Conservation (phyloP, 2,888 invertebrate genomes). For the Microplitis deprimator region DNA sequence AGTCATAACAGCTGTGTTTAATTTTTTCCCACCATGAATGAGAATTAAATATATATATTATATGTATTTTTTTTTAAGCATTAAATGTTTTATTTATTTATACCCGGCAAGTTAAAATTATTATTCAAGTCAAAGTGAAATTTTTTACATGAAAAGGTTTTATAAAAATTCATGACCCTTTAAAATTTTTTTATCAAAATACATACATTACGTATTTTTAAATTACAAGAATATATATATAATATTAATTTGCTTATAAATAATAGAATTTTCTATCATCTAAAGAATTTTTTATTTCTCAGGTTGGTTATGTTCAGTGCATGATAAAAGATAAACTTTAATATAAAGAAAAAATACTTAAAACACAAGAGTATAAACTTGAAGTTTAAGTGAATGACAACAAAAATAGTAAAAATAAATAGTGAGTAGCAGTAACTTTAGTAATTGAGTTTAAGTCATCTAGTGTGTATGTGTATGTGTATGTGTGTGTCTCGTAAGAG, state of each 20-base stretch:
- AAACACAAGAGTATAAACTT: slow-evolving; percentile 40
- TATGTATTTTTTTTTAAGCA: not conserved
- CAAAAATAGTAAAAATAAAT: slow-evolving; percentile 37
- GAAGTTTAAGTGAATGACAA: slow-evolving; percentile 35
- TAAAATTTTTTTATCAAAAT: not conserved
- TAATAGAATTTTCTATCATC: no score
- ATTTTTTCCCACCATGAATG: not conserved
- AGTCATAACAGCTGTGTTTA: not conserved
- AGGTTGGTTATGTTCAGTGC: no score
- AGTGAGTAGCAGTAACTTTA: slow-evolving; percentile 62
- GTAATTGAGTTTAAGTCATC: slow-evolving; percentile 68
- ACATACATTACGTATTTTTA: no score
- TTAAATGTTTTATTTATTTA: not conserved
- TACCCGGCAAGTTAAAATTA: not conserved
- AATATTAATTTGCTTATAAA: no score
- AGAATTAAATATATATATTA: not conserved
- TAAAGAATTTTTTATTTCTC: no score
- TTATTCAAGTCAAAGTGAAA: not conserved
- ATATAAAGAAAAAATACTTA: no score
- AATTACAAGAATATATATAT: no score
- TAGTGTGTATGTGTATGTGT: slow-evolving; percentile 52
- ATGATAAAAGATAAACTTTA: no score
- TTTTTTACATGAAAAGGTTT: not conserved
- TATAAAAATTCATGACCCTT: not conserved
- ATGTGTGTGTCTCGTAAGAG: slow-evolving; percentile 42